Conservation (phyloP, 2,888 invertebrate species). For the Melangyna quadrimaculata region DNA sequence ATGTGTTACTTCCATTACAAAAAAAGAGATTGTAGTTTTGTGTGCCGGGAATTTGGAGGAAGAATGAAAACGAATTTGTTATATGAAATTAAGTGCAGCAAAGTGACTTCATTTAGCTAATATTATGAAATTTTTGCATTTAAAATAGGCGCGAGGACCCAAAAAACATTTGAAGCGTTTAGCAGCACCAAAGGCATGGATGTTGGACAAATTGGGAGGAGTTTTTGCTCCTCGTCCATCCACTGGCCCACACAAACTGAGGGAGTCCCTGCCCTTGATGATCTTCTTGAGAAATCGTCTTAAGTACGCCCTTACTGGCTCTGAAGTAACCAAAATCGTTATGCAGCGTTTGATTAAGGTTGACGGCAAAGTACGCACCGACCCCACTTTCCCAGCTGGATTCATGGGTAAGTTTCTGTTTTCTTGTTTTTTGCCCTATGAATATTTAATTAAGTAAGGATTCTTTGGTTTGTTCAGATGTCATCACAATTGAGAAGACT, state of each 20-base stretch:
- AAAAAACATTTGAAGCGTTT: constrained; percentile 99
- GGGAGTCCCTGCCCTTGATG: constrained; percentile 97
- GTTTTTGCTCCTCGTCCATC: constrained; percentile 98
- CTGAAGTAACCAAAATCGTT: constrained; percentile 98
- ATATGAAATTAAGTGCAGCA: neutral
- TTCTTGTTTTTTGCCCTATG: constrained; percentile 1
- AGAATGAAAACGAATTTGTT: constrained; percentile 38
- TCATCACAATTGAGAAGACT: constrained; percentile 98
- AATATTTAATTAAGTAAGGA: neutral
- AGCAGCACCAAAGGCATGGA: constrained; percentile 99
- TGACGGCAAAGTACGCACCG: constrained; percentile 98
- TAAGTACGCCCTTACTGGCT: constrained; percentile 98
- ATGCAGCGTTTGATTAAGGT: constrained; percentile 99
- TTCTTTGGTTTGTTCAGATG: constrained; percentile 88
- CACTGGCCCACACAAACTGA: constrained; percentile 98
- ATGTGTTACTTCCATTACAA: neutral
- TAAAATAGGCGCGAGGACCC: constrained; percentile 95
- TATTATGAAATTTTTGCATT: neutral
- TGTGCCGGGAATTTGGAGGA: constrained; percentile 13
- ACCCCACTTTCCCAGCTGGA: constrained; percentile 98
- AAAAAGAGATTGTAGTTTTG: neutral
- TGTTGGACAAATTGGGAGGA: constrained; percentile 99
- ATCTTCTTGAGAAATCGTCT: constrained; percentile 98
- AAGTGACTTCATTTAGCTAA: neutral
- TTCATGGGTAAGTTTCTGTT: constrained; percentile 93